Conservation (phyloP, 2,888 invertebrate genomes). For the Archaeoteleia sp. region DNA sequence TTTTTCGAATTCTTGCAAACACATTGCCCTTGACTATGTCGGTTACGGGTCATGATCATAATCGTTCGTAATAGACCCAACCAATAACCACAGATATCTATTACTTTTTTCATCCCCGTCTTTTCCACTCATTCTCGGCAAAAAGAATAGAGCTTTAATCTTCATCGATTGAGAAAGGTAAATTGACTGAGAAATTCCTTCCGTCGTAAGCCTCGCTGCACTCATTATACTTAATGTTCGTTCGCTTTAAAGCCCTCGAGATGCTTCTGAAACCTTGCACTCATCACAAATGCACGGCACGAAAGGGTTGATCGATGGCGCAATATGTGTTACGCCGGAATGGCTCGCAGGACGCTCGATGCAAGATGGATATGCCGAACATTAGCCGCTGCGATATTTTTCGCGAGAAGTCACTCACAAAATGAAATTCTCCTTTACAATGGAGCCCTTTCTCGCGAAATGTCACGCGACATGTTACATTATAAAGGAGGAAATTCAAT, state of each 20-base stretch:
- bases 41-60: neutral
- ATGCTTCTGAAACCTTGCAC: constrained; percentile 19
- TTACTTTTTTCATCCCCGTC: too few species aligned
- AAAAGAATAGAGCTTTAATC: constrained; percentile 9
- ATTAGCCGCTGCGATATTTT: constrained; percentile 43
- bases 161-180: constrained; percentile 8
- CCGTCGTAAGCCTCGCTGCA: constrained; percentile 6
- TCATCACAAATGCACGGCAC: constrained; percentile 44
- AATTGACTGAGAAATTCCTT: constrained; percentile 20
- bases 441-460: constrained; percentile 27
- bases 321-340: constrained; percentile 40
- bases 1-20: constrained; percentile 13
- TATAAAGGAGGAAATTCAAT: constrained; percentile 25
- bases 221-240: constrained; percentile 37
- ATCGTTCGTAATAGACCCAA: too few species aligned
- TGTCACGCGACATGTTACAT: constrained; percentile 23
- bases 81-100: too few species aligned
- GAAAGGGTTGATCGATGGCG: constrained; percentile 45
- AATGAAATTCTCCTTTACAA: constrained; percentile 40
- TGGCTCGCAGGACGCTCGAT: constrained; percentile 39
- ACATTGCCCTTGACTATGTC: constrained; percentile 6
- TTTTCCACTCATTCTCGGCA: neutral
- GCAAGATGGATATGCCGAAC: constrained; percentile 40
- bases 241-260: constrained; percentile 34
- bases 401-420: constrained; percentile 36